Evolutionary conservation across 2,797 vertebrate species (phyloP), one percentile per base, ranked within the genome.

Genomic region (Uromys caudimaculatus): DNA sequence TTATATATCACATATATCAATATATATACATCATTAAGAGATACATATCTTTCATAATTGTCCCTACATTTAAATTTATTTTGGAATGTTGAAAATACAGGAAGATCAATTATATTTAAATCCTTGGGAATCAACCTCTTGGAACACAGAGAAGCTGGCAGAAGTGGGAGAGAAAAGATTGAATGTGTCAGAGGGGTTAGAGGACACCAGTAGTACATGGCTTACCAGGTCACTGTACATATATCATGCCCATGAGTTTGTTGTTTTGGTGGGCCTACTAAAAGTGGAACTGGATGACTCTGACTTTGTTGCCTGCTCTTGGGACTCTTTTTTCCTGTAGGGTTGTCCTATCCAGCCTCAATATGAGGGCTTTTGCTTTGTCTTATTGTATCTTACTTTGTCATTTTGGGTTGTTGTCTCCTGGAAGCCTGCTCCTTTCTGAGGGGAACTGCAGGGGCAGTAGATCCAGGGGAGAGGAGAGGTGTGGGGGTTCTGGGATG

Each of bases 21-120:
- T 71, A 38, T 11, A 64, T 81, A 78, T 64, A 71, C 44, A 35
- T 1, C 17, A 17, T 5, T 44, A 4, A 2, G 2, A 1, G 4
- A 44, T 2, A 56, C 24, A 69, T 11, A 0, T 71, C 3, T 79
- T 76, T 60, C 17, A 88, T 23, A 7, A 75, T 56, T 84, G 32
- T 32, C 24, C 8, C 62, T 44, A 19, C 64, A 56, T 81, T 94
- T 24, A 87, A 84, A 50, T 90, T 76, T 92, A 91, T 69, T 95
- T 7, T 56, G 0, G 23, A 54, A 87, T 90, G 10, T 47, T 58
- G 19, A 67, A 90, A 60, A 19, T 41, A 54, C 23, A 87, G 19
- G 9, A 91, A 86, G 3, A 58, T 94, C 23, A 96, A 73, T 23
- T 89, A 69, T 78, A 79, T 81, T 35, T 92, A 73, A 4, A 84